Base-by-base conservation (phyloP, 2,113 vertebrate species). In the Pangasianodon gigas region DNA sequence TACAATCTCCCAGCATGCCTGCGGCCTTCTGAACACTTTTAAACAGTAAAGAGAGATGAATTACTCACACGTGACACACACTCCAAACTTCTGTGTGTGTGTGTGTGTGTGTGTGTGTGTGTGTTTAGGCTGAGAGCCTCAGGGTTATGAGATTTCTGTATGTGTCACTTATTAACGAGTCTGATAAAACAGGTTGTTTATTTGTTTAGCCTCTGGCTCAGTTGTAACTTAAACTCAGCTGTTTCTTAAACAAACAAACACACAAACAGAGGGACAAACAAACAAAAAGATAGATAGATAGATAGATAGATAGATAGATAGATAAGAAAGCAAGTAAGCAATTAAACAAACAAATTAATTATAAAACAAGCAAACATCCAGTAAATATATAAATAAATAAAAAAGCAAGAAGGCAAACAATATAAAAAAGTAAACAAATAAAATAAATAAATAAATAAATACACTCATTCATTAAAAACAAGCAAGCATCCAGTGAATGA, bases 1-100 rank as follows among this genome's bases (percentile, higher is more conserved):
- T 14, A 94, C 94, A 93, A 95, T 93, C 92, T 62, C 81, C 86
- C 94, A 92, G 95, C 95, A 91, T 91, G 90, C 92, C 83, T 88
- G 91, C 90, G 84, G 69, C 84, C 69, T 88, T 93, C 93, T 86
- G 89, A 84, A 92, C 93, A 92, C 32, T 10, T 60, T 74, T 54
- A 58, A 67, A 88, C 62, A 18, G 48, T 29, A 81, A 48, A 44
- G 54, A 58, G 46, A 9, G 54, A 58, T 10, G 58, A 80, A 56
- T 46, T 4, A 67, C n/a, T 85, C 44, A 80, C 51, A 90, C 16
- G 13, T 71, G 51, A 87, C 67, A 87, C 60, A n/a, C 58, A 41
- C 74, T 86, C 54, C 58, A 37, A 84, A 51, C 81, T 54, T 88
- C 46, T 83, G 18, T 83, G 29, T 62, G 69, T 71, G 16, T 58